These are phyloP conservation scores for Andrena dorsata DNA, from an alignment of 2,888 invertebrate genomes.

Conservation along the genomic window DNA sequence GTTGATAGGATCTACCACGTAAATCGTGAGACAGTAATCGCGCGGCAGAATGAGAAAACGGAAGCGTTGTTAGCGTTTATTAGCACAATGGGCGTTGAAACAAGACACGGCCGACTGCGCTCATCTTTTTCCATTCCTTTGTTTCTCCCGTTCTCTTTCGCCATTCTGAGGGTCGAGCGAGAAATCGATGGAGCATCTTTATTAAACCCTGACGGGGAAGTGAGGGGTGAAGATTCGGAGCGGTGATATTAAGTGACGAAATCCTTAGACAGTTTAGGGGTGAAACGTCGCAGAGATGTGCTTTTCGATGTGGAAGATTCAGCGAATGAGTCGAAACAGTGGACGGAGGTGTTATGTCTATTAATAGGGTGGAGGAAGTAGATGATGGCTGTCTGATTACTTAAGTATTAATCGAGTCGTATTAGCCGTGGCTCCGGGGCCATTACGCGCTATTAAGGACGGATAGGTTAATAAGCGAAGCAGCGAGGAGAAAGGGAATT, in stretches of 20 bases:
- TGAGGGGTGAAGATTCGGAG: background rate
- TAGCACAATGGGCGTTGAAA: slow-evolving; percentile 48
- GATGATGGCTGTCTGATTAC: slow-evolving; percentile 13
- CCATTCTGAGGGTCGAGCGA: background rate
- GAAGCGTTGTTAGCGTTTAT: slow-evolving; percentile 55
- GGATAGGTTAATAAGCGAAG: slow-evolving; percentile 14
- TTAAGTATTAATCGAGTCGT: slow-evolving; percentile 25
- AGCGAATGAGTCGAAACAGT: background rate
- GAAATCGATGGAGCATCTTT: slow-evolving; percentile 4
- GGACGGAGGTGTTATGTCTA: background rate
- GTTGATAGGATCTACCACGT: slow-evolving; percentile 35
- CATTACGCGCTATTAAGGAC: slow-evolving; percentile 23
- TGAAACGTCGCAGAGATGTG: background rate
- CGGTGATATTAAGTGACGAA: background rate
- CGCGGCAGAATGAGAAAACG: slow-evolving; percentile 44
- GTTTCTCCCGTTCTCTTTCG: background rate
- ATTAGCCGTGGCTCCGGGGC: slow-evolving; percentile 7
- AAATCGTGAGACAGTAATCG: slow-evolving; percentile 45
- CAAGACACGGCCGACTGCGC: slow-evolving; percentile 29
- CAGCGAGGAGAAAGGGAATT: background rate
- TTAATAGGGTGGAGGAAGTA: slow-evolving; percentile 14
- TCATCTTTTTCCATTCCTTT: slow-evolving; percentile 20
- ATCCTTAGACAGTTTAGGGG: background rate
- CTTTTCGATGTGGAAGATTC: background rate
- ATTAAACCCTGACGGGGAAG: background rate